phyloP scores from a whole-genome alignment of 1,140 invertebrate species.

The Platorchestia sp. region DNA sequence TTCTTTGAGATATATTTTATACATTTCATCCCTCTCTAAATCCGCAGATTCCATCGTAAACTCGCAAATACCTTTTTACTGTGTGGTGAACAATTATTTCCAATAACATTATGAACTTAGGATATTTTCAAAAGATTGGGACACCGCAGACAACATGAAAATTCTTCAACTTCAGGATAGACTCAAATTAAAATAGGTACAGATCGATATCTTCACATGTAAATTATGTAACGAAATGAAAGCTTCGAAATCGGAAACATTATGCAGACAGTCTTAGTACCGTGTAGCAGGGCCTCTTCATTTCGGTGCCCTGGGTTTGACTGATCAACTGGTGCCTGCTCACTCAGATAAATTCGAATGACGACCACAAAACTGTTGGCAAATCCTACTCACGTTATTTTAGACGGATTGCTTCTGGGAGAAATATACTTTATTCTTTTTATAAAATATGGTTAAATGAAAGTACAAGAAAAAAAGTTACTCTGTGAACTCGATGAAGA shows the following conservation, averaged over 20 bases:
- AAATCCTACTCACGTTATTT: background rate
- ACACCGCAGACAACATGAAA: background rate
- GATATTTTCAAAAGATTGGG: background rate
- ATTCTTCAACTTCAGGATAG: background rate
- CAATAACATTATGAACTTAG: no score
- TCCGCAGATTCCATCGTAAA: no score
- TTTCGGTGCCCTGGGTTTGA: background rate
- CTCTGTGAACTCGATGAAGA: background rate
- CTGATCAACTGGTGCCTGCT: background rate
- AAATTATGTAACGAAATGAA: background rate
- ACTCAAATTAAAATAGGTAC: background rate
- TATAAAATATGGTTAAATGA: background rate
- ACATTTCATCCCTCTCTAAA: background rate
- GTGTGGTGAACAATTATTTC: background rate
- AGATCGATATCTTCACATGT: no score
- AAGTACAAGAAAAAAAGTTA: background rate
- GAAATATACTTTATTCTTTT: background rate
- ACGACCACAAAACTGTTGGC: background rate
- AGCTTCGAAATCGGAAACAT: background rate
- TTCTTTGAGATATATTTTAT: background rate
- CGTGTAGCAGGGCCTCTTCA: background rate
- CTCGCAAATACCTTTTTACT: background rate
- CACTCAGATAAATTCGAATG: background rate
- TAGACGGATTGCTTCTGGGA: background rate
- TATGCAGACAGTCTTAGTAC: background rate